Conservation (phyloP, 2,888 invertebrate species). For the Allolobophora icterica region DNA sequence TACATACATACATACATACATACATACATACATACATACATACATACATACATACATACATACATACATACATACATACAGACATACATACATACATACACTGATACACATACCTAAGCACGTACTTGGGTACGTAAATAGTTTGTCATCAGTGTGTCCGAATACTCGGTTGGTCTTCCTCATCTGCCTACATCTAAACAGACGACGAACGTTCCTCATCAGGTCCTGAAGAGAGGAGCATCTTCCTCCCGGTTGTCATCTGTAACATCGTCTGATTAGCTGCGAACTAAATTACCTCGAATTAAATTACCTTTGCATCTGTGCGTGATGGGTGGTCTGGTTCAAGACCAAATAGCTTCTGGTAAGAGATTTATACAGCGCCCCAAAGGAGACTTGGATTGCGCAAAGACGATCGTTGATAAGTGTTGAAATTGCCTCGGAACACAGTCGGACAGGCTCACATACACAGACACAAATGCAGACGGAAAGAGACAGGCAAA, state of each 20-base stretch:
- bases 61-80: constrained; percentile 18
- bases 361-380: background rate
- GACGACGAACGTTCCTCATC: too few relatives aligned
- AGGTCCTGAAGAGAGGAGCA: too few relatives aligned
- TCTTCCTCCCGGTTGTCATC: too few relatives aligned
- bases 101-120: too few relatives aligned
- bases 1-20: background rate
- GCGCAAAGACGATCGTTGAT: too few relatives aligned
- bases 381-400: too few relatives aligned
- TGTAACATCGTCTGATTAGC: too few relatives aligned
- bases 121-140: background rate
- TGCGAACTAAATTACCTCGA: too few relatives aligned
- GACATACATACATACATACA: background rate
- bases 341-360: too few relatives aligned
- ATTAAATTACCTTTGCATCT: too few relatives aligned
- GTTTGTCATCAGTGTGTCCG: constrained; percentile 58
- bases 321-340: too few relatives aligned
- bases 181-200: background rate
- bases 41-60: background rate
- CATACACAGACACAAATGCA: background rate
- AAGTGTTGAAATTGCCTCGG: background rate
- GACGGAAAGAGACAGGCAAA: background rate
- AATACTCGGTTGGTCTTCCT: constrained; percentile 37
- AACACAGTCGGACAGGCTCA: background rate
- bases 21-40: background rate